Base-by-base conservation (phyloP, 2,113 vertebrate species). In the Hyperoodon ampullatus region DNA sequence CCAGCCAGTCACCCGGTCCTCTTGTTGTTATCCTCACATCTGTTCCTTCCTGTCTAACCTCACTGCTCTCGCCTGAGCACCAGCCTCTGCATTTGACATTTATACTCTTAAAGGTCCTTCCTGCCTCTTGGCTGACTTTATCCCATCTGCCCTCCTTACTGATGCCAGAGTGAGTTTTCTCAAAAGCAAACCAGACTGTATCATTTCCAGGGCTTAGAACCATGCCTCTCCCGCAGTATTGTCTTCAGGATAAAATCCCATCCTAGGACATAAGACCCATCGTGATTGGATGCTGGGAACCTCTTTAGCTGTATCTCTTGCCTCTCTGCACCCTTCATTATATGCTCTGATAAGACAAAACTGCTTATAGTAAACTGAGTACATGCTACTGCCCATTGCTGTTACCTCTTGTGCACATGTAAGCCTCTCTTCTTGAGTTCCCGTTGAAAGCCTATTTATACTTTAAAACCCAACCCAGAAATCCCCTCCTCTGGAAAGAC, bases 91-190 rank as follows among this genome's bases (percentile, higher is more conserved):
- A 16, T 44, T 61, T 86, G 83, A 68, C 68, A 8, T 55, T 53
- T 65, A 24, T n/a, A 5, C 23, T 50, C 68, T 12, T n/a, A 68
- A 60, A 95, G 65, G 21, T n/a, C 55, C 35, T 78, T 55, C 63
- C 30, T 75, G 70, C 88, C 23, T 95, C 60, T 88, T 74, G 47
- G 9, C 47, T 68, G 28, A 70, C 75, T 74, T 97, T 93, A 81
- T 55, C 33, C 68, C 50, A 75, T 23, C 55, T 35, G 42, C 28
- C 10, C 30, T 92, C 58, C 91, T 78, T 83, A 44, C 5, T 15
- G 23, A 90, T 68, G 70, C 61, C 77, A 68, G 33, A 68, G 39
- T 58, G 86, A 47, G 63, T 85, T 86, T 96, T 88, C 14, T 86
- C 28, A 33, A 92, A 71, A 88, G 47, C 42, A 66, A 71, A 18